phyloP scores from a whole-genome alignment of 2,797 vertebrate species.

The Melanotaenia trifasciata region DNA sequence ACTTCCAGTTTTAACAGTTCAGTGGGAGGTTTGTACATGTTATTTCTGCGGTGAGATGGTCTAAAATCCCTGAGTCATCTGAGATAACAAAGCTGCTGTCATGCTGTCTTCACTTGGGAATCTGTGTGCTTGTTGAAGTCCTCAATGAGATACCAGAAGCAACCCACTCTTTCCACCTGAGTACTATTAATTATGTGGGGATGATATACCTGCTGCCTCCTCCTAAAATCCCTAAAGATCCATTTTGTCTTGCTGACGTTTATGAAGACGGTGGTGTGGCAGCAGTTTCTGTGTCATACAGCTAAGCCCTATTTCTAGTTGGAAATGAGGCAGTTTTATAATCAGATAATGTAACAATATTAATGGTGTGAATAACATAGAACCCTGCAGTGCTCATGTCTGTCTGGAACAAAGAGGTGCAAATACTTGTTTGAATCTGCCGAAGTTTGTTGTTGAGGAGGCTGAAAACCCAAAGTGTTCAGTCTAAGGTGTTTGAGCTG shows the following conservation, averaged over 20 bases:
- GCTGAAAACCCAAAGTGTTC: background rate
- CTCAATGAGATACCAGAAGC: background rate
- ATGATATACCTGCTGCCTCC: background rate
- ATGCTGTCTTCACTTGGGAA: background rate
- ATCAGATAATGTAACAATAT: background rate
- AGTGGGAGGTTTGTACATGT: too few species aligned
- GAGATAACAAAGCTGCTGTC: too few species aligned
- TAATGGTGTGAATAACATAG: too few species aligned
- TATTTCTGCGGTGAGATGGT: background rate
- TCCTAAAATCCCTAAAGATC: background rate
- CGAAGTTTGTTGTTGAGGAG: background rate
- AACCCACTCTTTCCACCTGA: background rate
- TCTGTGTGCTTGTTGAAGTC: background rate
- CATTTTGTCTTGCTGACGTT: slow-evolving; percentile 2
- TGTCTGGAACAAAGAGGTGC: background rate
- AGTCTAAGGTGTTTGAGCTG: too few species aligned
- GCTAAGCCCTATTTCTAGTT: background rate
- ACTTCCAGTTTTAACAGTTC: too few species aligned
- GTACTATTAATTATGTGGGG: background rate
- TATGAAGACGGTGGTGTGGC: background rate
- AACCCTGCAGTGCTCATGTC: background rate
- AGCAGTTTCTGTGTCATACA: too few species aligned
- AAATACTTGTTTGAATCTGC: background rate
- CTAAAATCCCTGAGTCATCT: too few species aligned
- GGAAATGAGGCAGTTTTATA: background rate